Evolutionary conservation across 35 echinoderm and acorn worm genomes (phyloP), one percentile per base, ranked within the genome.

Genomic region (Lytechinus pictus): DNA sequence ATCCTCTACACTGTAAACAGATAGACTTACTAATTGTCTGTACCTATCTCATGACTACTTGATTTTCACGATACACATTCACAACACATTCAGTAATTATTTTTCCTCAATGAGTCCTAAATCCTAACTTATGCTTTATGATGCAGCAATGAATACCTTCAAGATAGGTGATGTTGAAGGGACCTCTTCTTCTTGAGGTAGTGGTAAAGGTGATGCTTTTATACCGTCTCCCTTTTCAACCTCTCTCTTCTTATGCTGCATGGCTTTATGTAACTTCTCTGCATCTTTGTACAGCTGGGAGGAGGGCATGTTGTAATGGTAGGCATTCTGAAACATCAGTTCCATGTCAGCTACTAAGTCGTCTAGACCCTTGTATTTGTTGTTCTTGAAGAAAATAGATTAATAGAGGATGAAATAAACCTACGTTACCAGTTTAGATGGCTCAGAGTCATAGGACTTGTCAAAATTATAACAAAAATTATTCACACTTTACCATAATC

Each of bases 271-370:
- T 12, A 99, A 89, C 86, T 94, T 97, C 87, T 99, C 98, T n/a
- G 98, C 98, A 95, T 99, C 98, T 91, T 99, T 99, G 95, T 98
- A 98, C 54, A 99, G 96, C 94, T 96, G 94, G 14, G 97, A 98
- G 57, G 95, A 93, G 58, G 97, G 96, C 86, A 96, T 96, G 66
- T 99, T 99, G 94, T 99, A 99, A 61, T 99, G 98, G 24, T 96
- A 96, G 54, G 98, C 98, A 97, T 99, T 99, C 55, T 94, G 94
- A 55, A 99, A 99, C 16, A 96, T 95, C 61, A 99, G 93, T 72
- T 99, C 96, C 95, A 99, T 57, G 52, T 99, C 98, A 27, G 28
- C 14, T 8, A 91, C 57, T 10, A 98, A 94, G 9, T 99, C 98
- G 29, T 97, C 96, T 0, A 99, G 95, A n/a, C 72, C 96, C 27